Percentiles rank a stretch among this genome's conserved stretches.
phyloP scores from a whole-genome alignment of 2,797 vertebrate species.

The Eulemur mongoz region DNA sequence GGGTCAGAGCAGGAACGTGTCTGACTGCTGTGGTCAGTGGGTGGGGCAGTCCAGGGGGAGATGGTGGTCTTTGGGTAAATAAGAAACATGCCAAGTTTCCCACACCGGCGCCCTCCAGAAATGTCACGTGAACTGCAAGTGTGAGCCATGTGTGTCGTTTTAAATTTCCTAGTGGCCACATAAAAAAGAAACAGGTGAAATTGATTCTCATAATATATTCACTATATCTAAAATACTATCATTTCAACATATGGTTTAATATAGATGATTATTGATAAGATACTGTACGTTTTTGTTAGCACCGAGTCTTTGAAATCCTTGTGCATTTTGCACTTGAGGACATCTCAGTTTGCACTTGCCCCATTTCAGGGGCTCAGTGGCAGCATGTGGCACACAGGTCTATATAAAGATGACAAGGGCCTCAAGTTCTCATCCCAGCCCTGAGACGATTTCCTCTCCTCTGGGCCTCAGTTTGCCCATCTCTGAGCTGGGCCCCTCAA shows the following conservation, averaged over 20 bases:
- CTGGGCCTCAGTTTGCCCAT: background rate
- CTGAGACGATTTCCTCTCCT: background rate
- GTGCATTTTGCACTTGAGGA: too few relatives aligned
- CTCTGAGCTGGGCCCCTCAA: accelerated
- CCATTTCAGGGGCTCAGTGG: background rate
- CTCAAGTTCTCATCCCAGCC: background rate
- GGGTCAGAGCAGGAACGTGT: background rate
- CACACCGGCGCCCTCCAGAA: accelerated
- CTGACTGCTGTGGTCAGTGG: background rate
- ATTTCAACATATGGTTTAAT: background rate
- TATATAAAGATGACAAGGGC: background rate
- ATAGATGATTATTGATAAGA: background rate
- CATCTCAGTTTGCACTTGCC: background rate
- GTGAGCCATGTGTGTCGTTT: accelerated
- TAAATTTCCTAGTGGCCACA: background rate
- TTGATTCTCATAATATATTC: background rate
- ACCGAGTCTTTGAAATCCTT: background rate
- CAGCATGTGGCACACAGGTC: background rate
- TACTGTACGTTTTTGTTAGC: background rate
- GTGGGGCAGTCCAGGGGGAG: accelerated
- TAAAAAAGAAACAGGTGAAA: background rate
- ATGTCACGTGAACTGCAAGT: accelerated
- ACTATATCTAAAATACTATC: accelerated
- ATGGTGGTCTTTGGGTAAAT: background rate
- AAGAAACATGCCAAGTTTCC: background rate